A percentile compares a stretch with the other conserved stretches of the same genome.
Conservation (phyloP, 2,113 vertebrate genomes). For the Panthera leo region DNA sequence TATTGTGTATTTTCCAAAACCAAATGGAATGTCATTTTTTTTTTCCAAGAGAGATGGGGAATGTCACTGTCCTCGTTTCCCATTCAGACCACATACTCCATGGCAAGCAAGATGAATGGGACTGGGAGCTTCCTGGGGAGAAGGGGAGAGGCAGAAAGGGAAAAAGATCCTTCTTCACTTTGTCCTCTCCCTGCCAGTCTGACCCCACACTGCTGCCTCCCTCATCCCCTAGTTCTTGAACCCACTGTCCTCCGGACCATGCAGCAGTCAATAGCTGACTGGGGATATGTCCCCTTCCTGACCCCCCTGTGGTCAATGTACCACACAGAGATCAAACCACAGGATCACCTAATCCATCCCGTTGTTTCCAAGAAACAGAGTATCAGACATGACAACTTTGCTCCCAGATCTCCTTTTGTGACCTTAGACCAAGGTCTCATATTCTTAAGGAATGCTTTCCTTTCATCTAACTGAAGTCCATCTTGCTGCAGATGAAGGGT, state of each 20-base stretch:
- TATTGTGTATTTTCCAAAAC: constrained; percentile 89
- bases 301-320: neutral
- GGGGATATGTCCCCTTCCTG: neutral
- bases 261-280: neutral
- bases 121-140: neutral
- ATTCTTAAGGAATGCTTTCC: constrained; percentile 11
- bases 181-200: constrained; percentile 67
- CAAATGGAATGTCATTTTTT: constrained; percentile 89
- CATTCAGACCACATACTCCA: constrained; percentile 80
- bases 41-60: constrained; percentile 79
- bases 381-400: neutral
- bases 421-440: neutral
- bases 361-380: constrained; percentile 14
- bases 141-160: neutral
- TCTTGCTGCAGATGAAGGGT: neutral
- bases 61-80: constrained; percentile 80
- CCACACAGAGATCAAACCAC: neutral
- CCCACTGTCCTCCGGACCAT: neutral
- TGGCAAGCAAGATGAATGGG: constrained; percentile 70
- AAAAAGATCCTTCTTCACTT: constrained; percentile 53
- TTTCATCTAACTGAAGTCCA: neutral
- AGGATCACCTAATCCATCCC: neutral
- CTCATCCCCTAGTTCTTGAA: neutral
- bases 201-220: neutral
- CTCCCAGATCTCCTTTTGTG: neutral